Conservation (phyloP, 2,888 invertebrate genomes). For the Drosophila anceps region DNA sequence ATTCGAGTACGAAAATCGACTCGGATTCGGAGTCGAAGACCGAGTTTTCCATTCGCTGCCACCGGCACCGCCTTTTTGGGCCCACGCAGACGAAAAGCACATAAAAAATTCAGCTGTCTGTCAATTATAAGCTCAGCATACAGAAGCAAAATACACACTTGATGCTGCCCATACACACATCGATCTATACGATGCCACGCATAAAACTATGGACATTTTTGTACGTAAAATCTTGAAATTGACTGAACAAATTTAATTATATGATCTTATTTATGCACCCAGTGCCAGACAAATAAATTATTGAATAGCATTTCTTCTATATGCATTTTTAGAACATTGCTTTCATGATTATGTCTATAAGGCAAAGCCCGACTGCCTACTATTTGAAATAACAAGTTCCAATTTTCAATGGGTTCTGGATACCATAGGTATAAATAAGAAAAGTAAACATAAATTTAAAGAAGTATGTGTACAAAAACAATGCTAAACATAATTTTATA, state of each 20-base stretch:
- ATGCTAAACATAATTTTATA: no score
- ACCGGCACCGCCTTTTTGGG: background rate
- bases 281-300: no score
- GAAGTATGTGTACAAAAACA: no score
- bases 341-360: no score
- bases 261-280: no score
- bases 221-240: background rate
- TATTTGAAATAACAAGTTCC: no score
- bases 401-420: no score
- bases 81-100: conserved; percentile 55
- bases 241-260: background rate
- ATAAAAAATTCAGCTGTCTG: conserved; percentile 72
- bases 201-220: background rate
- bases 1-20: background rate
- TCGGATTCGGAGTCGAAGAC: conserved; percentile 1
- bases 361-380: no score
- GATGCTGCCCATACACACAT: conserved; percentile 44
- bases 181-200: background rate
- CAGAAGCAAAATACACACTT: conserved; percentile 57
- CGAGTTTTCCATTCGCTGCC: background rate
- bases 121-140: conserved; percentile 67
- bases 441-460: no score
- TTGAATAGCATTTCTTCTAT: no score
- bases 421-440: no score
- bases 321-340: no score